Base-by-base conservation (phyloP, 2,113 vertebrate genomes). In the Pagrus major region DNA sequence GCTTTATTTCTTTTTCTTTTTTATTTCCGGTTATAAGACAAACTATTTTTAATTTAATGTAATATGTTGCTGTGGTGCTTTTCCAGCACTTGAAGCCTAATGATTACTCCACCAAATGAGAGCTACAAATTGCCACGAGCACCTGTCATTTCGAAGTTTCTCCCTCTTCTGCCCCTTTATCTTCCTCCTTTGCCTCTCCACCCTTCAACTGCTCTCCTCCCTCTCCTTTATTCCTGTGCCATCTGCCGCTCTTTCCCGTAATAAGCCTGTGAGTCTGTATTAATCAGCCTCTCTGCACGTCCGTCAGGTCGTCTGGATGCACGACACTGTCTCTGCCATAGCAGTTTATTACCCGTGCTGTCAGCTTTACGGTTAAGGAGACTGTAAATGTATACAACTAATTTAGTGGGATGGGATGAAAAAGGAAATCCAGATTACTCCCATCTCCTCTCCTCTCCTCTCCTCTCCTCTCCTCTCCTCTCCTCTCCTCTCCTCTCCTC, bases 171-270 rank as follows among this genome's bases (percentile, higher is more conserved):
- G 49, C 9, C 16, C 33, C 21, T 70, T 15, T 41, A 49, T 75
- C 20, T 68, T 49, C 9, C 61, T 51, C 59, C 54, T 71, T 55
- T 65, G 29, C 35, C 37, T 63, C 59, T 61, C 61, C 56, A n/a
- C 23, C 60, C 66, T 67, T 75, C n/a, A 77, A 71, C 52, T 77
- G 31, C 63, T 64, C 58, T 76, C 69, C 69, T 73, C 47, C 63
- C 47, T 65, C 42, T 18, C 71, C 41, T 82, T 85, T 86, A 83
- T 76, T 69, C 69, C 78, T 31, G 74, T 70, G 76, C 77, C 82
- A 54, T 90, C 86, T 92, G 77, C 89, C 76, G 81, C 85, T 83
- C 85, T 84, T 56, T 88, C 80, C 76, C 59, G 71, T 80, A 37
- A 67, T 76, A 79, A 52, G 54, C 74, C 71, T 39, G 23, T 63